Evolutionary conservation across 2,888 invertebrate species (phyloP).

Genomic region (Pelosia muscerda): DNA sequence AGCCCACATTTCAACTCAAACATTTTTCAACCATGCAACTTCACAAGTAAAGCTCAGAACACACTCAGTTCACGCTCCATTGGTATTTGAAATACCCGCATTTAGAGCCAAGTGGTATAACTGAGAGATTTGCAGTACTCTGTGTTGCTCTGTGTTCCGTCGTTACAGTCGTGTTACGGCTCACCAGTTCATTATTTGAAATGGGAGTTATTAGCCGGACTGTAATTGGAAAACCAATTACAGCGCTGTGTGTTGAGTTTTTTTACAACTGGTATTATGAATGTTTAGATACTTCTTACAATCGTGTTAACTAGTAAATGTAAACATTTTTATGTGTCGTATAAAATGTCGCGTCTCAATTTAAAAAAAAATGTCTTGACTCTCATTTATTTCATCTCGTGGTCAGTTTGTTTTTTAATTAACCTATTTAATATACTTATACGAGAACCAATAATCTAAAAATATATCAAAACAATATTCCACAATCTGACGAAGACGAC

Average conservation of each 20-base stretch:
- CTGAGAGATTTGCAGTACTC: constrained; percentile 38
- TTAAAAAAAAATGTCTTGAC: too few relatives aligned
- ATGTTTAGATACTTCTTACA: background rate
- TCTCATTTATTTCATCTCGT: too few relatives aligned
- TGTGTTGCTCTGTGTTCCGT: constrained; percentile 25
- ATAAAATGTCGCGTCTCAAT: too few relatives aligned
- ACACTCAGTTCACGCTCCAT: constrained; percentile 40
- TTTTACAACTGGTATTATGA: constrained; percentile 12
- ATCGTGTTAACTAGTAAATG: background rate
- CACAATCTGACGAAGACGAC: too few relatives aligned
- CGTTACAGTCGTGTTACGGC: constrained; percentile 22
- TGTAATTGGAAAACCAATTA: constrained; percentile 25
- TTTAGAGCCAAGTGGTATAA: constrained; percentile 41
- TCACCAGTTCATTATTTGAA: constrained; percentile 31
- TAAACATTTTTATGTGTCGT: too few relatives aligned
- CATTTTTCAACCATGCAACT: constrained; percentile 20
- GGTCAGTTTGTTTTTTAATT: too few relatives aligned
- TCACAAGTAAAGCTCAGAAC: constrained; percentile 29
- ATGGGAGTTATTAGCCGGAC: constrained; percentile 33
- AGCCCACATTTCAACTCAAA: constrained; percentile 14
- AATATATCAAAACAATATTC: too few relatives aligned
- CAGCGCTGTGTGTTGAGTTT: background rate
- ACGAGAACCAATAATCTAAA: too few relatives aligned
- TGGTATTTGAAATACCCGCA: constrained; percentile 41
- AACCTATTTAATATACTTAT: too few relatives aligned